These are phyloP conservation scores for Bombus terrestris DNA, from an alignment of 1,140 invertebrate species.

Conservation along the genomic window DNA sequence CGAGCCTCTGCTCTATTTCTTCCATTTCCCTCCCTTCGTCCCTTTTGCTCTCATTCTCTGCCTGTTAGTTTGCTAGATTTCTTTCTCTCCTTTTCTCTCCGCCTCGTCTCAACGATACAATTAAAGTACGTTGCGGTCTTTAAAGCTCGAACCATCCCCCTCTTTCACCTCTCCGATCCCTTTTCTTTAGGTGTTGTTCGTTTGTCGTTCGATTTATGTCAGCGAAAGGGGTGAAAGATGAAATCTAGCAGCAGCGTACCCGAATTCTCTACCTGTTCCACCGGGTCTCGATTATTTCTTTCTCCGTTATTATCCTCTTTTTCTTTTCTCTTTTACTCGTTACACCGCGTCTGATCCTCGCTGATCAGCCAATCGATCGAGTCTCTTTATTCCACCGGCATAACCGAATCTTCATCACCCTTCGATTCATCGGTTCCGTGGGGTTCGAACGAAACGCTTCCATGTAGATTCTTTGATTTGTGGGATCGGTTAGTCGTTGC, in stretches of 20 bases:
- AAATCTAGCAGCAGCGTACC: slow-evolving; percentile 61
- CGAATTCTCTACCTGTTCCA: slow-evolving; percentile 55
- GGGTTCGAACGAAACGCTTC: slow-evolving; percentile 17
- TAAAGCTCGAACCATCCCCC: slow-evolving; percentile 30
- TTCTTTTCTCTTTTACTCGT: background rate
- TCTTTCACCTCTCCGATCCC: slow-evolving; percentile 13
- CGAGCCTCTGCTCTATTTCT: slow-evolving; percentile 60
- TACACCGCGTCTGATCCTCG: background rate
- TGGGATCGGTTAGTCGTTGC: slow-evolving; percentile 43
- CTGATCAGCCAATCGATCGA: slow-evolving; percentile 45
- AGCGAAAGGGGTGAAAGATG: slow-evolving; percentile 55
- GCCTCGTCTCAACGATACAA: slow-evolving; percentile 66
- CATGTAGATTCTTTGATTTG: slow-evolving; percentile 59
- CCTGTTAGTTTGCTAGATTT: background rate
- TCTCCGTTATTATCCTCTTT: background rate
- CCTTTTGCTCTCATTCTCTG: slow-evolving; percentile 21
- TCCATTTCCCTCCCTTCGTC: slow-evolving; percentile 19
- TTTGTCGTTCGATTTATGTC: slow-evolving; percentile 72
- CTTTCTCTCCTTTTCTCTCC: background rate
- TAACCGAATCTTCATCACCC: slow-evolving; percentile 48
- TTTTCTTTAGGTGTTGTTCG: slow-evolving; percentile 22
- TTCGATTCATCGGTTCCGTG: slow-evolving; percentile 9
- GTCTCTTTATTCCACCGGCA: slow-evolving; percentile 36
- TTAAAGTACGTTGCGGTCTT: slow-evolving; percentile 77
- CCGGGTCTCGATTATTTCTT: slow-evolving; percentile 3